Evolutionary conservation across 2,113 vertebrate species (phyloP), one percentile per base, ranked within the genome.

Genomic region (Cheirogaleus medius): DNA sequence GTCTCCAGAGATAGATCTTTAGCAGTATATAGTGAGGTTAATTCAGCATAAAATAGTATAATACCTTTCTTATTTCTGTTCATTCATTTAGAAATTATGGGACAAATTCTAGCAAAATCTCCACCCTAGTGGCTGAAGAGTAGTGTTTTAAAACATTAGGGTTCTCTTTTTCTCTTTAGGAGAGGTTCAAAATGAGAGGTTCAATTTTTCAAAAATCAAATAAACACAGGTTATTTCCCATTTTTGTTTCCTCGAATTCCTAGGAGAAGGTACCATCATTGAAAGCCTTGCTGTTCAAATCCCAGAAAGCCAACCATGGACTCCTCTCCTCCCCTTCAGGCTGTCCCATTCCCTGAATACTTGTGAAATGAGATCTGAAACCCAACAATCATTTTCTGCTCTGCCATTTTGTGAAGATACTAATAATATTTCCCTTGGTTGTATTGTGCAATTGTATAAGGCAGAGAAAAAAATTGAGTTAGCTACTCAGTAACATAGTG

Each of bases 41-140:
- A 98, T 98, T 98, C 96, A 98, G 87, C 97, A 98, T 98, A 97
- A 98, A 98, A 92, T 76, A 96, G 66, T 93, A 82, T 91, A 97
- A 97, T 95, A 69, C 77, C 39, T 98, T 98, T 92, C 88, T 97
- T 98, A 95, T 96, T 98, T 98, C 96, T 97, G 58, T 92, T 98
- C 91, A 93, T 96, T 98, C 95, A 60, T 90, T 98, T 98, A 97
- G 90, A 98, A 97, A 96, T 97, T 97, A 97, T 44, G 42, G 58
- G 39, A 58, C 8, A 77, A 97, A 92, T 68, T 95, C 94, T 95
- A 96, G 73, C 78, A 86, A 88, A 89, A 96, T 25, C 87, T 95
- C 77, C 58, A 85, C 9, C 66, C 54, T 64, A 96, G 4, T 82
- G 56, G 78, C 5, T 83, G 23, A 37, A 92, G 63, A 96, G 64